phyloP scores from a whole-genome alignment of 2,888 invertebrate species.

The Zele albiditarsus region DNA sequence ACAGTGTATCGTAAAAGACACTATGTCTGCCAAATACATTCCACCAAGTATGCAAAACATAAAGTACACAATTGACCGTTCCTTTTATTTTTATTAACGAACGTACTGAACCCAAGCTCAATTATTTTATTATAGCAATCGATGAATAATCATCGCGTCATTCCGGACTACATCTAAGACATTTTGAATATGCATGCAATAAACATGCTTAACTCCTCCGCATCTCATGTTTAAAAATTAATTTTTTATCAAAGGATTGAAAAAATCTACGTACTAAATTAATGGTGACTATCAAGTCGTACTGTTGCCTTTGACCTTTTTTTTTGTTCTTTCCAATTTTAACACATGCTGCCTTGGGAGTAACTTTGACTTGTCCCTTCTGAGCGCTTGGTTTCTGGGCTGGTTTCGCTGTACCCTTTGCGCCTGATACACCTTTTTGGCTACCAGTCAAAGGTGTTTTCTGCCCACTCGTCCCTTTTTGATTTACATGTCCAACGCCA shows the following conservation, averaged over 20 bases:
- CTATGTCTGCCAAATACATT: background rate
- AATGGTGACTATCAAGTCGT: slow-evolving; percentile 87
- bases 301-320: slow-evolving; percentile 86
- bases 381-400: slow-evolving; percentile 83
- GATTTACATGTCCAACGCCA: slow-evolving; percentile 82
- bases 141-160: too few species aligned
- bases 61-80: background rate
- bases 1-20: background rate
- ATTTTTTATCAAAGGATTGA: background rate
- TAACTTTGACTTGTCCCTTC: slow-evolving; percentile 80
- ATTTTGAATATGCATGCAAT: too few species aligned
- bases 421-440: slow-evolving; percentile 77
- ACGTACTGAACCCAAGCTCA: too few species aligned
- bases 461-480: slow-evolving; percentile 81
- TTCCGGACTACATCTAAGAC: too few species aligned
- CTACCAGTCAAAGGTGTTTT: slow-evolving; percentile 77
- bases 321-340: slow-evolving; percentile 82
- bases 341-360: slow-evolving; percentile 74
- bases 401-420: slow-evolving; percentile 77
- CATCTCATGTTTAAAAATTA: too few species aligned
- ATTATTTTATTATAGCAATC: too few species aligned
- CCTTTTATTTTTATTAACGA: too few species aligned
- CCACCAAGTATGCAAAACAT: background rate
- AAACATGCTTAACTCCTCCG: too few species aligned
- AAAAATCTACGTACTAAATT: slow-evolving; percentile 79